phyloP scores from a whole-genome alignment of 2,888 invertebrate genomes.

The Melanostoma scalare region DNA sequence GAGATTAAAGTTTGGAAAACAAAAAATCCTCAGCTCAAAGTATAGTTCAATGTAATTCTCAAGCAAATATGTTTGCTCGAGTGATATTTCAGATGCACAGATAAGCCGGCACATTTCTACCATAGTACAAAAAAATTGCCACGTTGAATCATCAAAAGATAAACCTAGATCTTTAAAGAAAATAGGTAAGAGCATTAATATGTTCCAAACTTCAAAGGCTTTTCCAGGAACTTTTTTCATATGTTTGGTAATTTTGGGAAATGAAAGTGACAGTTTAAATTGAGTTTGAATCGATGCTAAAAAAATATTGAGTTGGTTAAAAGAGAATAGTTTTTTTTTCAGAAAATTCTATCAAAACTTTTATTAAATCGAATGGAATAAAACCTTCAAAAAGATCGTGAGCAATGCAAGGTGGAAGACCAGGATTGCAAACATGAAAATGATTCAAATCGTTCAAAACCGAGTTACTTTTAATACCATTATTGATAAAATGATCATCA shows the following conservation, averaged over 20 bases:
- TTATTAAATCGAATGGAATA: constrained; percentile 59
- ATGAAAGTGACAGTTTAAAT: constrained; percentile 51
- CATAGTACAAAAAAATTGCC: constrained; percentile 47
- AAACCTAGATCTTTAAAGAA: constrained; percentile 31
- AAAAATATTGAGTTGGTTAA: constrained; percentile 51
- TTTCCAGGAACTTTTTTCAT: constrained; percentile 47
- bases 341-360: constrained; percentile 47
- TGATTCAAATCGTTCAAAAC: constrained; percentile 45
- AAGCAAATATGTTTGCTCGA: constrained; percentile 46
- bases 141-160: constrained; percentile 48
- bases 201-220: constrained; percentile 58
- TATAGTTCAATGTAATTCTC: constrained; percentile 56
- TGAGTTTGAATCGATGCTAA: constrained; percentile 40
- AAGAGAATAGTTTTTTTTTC: constrained; percentile 35
- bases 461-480: constrained; percentile 39
- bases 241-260: constrained; percentile 33
- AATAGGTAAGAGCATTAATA: constrained; percentile 58
- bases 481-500: constrained; percentile 21
- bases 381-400: constrained; percentile 54
- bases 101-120: constrained; percentile 61
- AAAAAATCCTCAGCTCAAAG: constrained; percentile 47
- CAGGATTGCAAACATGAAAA: constrained; percentile 53
- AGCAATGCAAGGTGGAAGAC: constrained; percentile 47
- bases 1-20: constrained; percentile 41
- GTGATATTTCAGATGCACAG: constrained; percentile 48